These are phyloP conservation scores for Cephus cinctus DNA, from an alignment of 1,140 invertebrate species.

Conservation along the genomic window DNA sequence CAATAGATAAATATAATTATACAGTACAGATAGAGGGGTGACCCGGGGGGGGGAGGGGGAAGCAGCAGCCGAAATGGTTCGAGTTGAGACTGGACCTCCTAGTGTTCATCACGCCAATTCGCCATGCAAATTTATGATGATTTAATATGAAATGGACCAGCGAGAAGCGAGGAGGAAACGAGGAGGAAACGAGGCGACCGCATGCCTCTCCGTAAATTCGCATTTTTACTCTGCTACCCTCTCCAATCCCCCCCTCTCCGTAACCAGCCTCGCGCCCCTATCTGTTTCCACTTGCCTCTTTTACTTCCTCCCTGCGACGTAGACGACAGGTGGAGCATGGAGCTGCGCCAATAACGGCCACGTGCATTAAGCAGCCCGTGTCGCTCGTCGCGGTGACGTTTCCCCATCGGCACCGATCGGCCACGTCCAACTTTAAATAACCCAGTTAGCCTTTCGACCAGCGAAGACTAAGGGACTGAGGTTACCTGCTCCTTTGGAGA, in stretches of 20 bases:
- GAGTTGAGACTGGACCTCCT: slow-evolving; percentile 18
- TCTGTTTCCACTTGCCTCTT: background rate
- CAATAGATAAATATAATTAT: too few relatives aligned
- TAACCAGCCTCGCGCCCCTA: background rate
- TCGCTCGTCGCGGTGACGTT: too few relatives aligned
- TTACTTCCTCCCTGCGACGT: background rate
- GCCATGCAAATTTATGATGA: slow-evolving; percentile 43
- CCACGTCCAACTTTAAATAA: too few relatives aligned
- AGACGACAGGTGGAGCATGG: background rate
- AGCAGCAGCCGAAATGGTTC: slow-evolving; percentile 27
- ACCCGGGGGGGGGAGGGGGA: slow-evolving; percentile 14
- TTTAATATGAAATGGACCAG: slow-evolving; percentile 35
- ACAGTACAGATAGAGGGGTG: too few relatives aligned
- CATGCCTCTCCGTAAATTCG: slow-evolving; percentile 1
- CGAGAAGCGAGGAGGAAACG: background rate
- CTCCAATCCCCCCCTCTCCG: background rate
- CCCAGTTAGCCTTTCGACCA: too few relatives aligned
- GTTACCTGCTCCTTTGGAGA: too few relatives aligned
- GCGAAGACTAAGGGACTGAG: too few relatives aligned
- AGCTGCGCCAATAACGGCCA: too few relatives aligned
- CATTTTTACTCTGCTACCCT: background rate
- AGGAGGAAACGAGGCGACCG: background rate
- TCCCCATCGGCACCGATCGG: too few relatives aligned
- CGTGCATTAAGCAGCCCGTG: too few relatives aligned
- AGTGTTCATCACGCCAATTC: slow-evolving; percentile 38